Base-by-base conservation (phyloP, 2,113 vertebrate species). In the Strigops habroptila region DNA sequence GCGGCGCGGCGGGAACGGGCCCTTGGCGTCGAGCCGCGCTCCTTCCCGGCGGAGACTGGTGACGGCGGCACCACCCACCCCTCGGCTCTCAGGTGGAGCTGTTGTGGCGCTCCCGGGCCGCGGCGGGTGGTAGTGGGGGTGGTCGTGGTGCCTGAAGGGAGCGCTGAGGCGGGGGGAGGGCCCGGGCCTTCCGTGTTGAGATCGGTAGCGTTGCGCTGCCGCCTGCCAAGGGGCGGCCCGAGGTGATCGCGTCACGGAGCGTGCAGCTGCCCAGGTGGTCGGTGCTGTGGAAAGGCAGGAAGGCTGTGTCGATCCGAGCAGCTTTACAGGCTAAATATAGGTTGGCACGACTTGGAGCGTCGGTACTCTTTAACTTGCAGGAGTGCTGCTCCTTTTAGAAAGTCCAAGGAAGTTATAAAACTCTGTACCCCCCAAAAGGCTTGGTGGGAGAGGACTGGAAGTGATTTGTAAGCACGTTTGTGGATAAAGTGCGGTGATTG, bases 261-360 rank as follows among this genome's bases (percentile, higher is more conserved):
- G 11, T 2, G 33, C 7, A 2, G 4, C 59, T 35, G 30, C 68
- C 24, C 60, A 27, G 86, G 57, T 57, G 73, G 60, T 53, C 35
- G 19, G 27, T 18, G 77, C 62, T 22, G 46, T 21, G 43, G 69
- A 14, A 53, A 37, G 25, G 64, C 78, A 62, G 63, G 27, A 21
- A 19, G 41, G 30, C n/a, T 6, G 87, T 4, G 64, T 39, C 3
- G 17, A 11, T 24, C 75, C 57, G 9, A 59, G 91, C 59, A 3
- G 85, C 82, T 94, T 95, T 87, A 4, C 28, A 5, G 51, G 59
- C 89, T 97, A 96, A 95, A 96, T 94, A 95, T 92, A 96, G 93
- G 33, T 13, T 76, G 89, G 37, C 65, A 3, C 15, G 18, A 33
- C 77, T 27, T 4, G 46, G 28, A 8, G 64, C 22, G 27, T 16